phyloP scores from a whole-genome alignment of 1,140 invertebrate species.

The Nymphalis io region DNA sequence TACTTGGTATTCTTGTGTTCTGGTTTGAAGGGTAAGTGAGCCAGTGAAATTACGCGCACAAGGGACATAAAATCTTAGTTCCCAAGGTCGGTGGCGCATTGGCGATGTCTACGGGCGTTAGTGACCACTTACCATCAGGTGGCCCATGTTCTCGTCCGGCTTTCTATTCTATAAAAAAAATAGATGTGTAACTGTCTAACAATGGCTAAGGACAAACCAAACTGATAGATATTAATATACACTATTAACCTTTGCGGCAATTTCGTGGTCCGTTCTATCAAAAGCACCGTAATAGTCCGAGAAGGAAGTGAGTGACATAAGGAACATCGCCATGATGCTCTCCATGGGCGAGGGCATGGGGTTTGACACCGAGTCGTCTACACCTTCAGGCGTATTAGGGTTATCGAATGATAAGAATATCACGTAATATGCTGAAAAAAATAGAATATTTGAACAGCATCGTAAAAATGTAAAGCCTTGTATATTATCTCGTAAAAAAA shows the following conservation, averaged over 20 bases:
- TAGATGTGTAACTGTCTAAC: too few relatives aligned
- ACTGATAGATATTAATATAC: background rate
- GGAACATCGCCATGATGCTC: slow-evolving; percentile 97
- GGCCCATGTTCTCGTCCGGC: too few relatives aligned
- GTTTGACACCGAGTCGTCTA: slow-evolving; percentile 88
- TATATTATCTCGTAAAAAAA: too few relatives aligned
- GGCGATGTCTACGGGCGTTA: too few relatives aligned
- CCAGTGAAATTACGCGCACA: too few relatives aligned
- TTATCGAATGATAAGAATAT: slow-evolving; percentile 94
- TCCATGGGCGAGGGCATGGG: slow-evolving; percentile 95
- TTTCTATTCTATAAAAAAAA: too few relatives aligned
- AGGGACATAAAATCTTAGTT: too few relatives aligned
- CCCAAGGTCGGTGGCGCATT: too few relatives aligned
- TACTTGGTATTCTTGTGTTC: too few relatives aligned
- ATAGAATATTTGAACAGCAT: slow-evolving; percentile 25
- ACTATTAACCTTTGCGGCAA: slow-evolving; percentile 90
- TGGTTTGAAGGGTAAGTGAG: too few relatives aligned
- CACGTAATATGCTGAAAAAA: slow-evolving; percentile 92
- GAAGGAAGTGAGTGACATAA: slow-evolving; percentile 98
- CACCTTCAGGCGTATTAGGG: slow-evolving; percentile 86
- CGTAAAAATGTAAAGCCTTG: background rate
- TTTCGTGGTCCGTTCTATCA: slow-evolving; percentile 92
- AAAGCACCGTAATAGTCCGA: slow-evolving; percentile 96
- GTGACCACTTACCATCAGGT: too few relatives aligned
- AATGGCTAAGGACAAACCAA: background rate